Conservation (phyloP, 2,888 invertebrate species). For the Rhimphoctona megacephalus region DNA sequence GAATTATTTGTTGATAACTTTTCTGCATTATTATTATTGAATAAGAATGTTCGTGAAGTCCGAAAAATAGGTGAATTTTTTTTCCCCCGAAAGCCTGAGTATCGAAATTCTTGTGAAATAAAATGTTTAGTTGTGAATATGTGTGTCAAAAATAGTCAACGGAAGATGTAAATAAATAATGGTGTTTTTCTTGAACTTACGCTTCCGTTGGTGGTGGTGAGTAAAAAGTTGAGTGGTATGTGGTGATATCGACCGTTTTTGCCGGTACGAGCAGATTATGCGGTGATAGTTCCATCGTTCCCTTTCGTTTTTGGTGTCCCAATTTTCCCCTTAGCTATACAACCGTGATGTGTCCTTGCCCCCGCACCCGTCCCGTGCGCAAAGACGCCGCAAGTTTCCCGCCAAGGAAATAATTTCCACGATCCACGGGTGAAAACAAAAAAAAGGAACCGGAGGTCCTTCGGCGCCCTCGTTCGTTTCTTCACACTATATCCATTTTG, state of each 20-base stretch:
- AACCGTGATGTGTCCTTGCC: not conserved
- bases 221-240: constrained; percentile 83
- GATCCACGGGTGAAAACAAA: not conserved
- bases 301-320: not conserved
- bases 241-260: constrained; percentile 80
- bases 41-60: too few relatives aligned
- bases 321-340: not conserved
- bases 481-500: constrained; percentile 66
- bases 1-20: not conserved
- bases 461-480: not conserved
- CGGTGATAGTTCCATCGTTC: constrained; percentile 80
- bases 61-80: not conserved
- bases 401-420: constrained; percentile 4
- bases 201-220: constrained; percentile 84
- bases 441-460: not conserved
- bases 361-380: not conserved
- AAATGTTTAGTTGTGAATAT: not conserved
- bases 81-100: not conserved
- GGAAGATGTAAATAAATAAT: not conserved
- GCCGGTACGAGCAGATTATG: constrained; percentile 78
- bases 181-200: constrained; percentile 76
- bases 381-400: constrained; percentile 12
- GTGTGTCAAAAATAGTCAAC: not conserved
- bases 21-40: not conserved
- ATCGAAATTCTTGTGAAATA: not conserved